Percentiles rank a stretch among this genome's conserved stretches.
Conservation (phyloP, 1,140 invertebrate species). For the Littorina saxatilis region DNA sequence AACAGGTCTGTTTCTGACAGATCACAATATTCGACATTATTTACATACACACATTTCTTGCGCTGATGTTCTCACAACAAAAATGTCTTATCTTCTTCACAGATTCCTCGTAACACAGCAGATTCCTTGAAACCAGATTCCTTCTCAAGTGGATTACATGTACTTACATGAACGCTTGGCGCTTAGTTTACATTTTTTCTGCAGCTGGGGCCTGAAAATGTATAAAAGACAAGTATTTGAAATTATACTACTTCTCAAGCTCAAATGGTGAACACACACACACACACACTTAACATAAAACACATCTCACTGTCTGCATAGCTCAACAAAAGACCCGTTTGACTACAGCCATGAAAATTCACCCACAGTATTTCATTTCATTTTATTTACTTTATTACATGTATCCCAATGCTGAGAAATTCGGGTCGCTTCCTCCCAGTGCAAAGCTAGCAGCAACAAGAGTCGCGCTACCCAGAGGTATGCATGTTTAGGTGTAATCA, state of each 20-base stretch:
- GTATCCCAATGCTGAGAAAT: too few relatives aligned
- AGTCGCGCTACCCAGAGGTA: too few relatives aligned
- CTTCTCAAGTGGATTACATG: neutral
- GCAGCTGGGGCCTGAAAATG: constrained; percentile 33
- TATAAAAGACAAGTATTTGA: too few relatives aligned
- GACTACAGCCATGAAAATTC: neutral
- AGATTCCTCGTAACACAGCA: neutral
- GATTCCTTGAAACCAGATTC: neutral
- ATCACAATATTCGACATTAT: neutral
- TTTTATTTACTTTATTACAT: neutral
- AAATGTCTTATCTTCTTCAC: neutral
- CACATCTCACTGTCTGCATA: too few relatives aligned
- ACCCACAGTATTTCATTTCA: neutral
- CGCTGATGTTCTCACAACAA: neutral
- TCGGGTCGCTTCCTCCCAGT: too few relatives aligned
- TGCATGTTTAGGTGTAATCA: too few relatives aligned
- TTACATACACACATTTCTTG: neutral
- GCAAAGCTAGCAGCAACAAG: too few relatives aligned
- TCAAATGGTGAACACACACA: too few relatives aligned
- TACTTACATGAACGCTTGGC: neutral
- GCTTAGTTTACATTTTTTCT: constrained; percentile 14
- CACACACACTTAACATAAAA: neutral
- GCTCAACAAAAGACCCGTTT: too few relatives aligned
- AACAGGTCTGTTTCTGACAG: neutral
- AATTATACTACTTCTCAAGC: too few relatives aligned